Percentiles rank a stretch among this genome's conserved stretches.
Evolutionary conservation across 2,888 invertebrate species (phyloP).

Genomic region (Protonemura montana): DNA sequence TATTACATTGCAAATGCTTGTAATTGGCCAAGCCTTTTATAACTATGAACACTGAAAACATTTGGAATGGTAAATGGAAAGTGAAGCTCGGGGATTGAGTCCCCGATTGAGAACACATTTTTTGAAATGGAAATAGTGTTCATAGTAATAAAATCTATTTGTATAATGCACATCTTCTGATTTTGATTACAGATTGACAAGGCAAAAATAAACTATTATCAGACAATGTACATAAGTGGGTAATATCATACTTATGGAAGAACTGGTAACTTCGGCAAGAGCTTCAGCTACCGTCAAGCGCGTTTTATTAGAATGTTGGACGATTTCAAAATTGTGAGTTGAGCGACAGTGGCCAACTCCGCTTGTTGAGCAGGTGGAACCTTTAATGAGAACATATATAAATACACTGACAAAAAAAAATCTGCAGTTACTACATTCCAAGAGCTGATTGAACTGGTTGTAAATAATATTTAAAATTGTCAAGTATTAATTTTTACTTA

Average conservation of each 20-base stretch:
- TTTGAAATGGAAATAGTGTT: too few species aligned
- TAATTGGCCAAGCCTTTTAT: too few species aligned
- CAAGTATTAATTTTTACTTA: conserved; percentile 16
- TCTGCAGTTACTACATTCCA: not conserved
- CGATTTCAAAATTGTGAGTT: not conserved
- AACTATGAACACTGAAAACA: too few species aligned
- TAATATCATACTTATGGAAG: not conserved
- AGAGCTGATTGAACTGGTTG: too few species aligned
- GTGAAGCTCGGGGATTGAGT: too few species aligned
- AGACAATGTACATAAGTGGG: not conserved
- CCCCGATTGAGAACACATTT: too few species aligned
- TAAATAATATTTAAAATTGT: not conserved
- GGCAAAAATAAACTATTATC: not conserved
- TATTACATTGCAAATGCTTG: too few species aligned
- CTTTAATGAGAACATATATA: not conserved
- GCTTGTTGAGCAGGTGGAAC: not conserved
- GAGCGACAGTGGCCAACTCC: conserved; percentile 8
- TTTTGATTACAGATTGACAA: not conserved
- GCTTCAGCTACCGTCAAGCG: not conserved
- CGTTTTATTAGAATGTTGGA: too few species aligned
- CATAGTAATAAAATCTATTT: too few species aligned
- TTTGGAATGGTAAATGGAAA: too few species aligned
- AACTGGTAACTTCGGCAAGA: not conserved
- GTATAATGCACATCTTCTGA: too few species aligned
- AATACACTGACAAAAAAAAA: not conserved